Percentiles rank a stretch among this genome's conserved stretches.
These are phyloP conservation scores for Acropternis orthonyx DNA, from an alignment of 2,797 vertebrate species.

Conservation along the genomic window DNA sequence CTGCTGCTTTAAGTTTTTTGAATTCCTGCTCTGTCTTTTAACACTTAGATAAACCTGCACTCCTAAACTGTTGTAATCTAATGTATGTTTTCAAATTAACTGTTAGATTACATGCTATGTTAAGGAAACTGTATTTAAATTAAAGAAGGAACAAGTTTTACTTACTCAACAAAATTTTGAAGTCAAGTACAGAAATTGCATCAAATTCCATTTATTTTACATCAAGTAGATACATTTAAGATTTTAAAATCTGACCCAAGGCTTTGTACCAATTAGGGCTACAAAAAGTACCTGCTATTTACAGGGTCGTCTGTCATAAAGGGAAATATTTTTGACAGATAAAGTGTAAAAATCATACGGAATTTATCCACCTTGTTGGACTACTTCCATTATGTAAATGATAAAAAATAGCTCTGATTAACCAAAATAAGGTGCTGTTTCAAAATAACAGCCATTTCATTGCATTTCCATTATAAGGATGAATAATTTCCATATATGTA, in stretches of 20 bases:
- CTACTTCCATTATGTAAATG: background rate
- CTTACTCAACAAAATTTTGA: background rate
- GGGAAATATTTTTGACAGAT: background rate
- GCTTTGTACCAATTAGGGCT: background rate
- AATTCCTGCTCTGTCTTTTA: conserved; percentile 63
- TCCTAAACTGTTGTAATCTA: background rate
- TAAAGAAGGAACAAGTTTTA: background rate
- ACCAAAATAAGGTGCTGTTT: background rate
- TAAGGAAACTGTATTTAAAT: background rate
- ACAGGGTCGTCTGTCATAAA: background rate
- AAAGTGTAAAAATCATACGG: background rate
- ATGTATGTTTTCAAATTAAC: background rate
- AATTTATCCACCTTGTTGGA: background rate
- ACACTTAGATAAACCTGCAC: conserved; percentile 44
- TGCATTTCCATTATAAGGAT: accelerated
- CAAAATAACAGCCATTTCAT: background rate
- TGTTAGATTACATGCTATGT: background rate
- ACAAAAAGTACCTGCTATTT: background rate
- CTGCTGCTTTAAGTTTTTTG: conserved; percentile 93
- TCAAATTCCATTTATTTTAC: background rate
- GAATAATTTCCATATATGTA: accelerated
- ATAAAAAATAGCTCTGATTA: background rate
- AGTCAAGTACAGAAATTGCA: background rate
- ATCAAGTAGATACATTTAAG: background rate
- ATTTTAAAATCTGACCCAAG: background rate